A percentile compares a stretch with the other conserved stretches of the same genome.
Evolutionary conservation across 2,113 vertebrate genomes (phyloP).

Genomic region (Mormyrus iriodes): DNA sequence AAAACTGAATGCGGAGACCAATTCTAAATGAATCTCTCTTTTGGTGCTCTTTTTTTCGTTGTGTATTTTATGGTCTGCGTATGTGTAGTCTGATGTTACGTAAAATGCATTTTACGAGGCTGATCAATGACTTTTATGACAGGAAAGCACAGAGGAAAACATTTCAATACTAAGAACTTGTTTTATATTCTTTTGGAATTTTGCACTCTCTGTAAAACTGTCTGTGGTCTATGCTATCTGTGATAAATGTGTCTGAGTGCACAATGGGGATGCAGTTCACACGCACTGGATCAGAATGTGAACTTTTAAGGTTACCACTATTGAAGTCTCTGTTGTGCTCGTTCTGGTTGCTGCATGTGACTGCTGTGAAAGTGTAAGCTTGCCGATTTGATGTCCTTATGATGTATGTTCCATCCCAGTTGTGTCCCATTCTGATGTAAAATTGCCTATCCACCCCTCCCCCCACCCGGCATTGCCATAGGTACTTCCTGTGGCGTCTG

Average conservation of each 20-base stretch:
- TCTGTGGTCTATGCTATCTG: background rate
- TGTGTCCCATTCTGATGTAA: background rate
- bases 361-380: background rate
- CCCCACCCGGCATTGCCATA: constrained; percentile 27
- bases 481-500: constrained; percentile 79
- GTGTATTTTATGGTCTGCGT: background rate
- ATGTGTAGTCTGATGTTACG: background rate
- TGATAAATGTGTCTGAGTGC: background rate
- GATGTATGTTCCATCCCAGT: background rate
- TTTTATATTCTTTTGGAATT: background rate
- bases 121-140: background rate
- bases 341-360: background rate
- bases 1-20: background rate
- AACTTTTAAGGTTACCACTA: background rate
- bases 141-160: background rate
- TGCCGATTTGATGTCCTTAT: background rate
- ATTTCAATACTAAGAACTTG: background rate
- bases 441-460: background rate
- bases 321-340: background rate
- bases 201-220: background rate
- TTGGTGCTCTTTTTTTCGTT: background rate
- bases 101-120: background rate
- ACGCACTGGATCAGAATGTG: background rate
- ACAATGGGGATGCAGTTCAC: background rate
- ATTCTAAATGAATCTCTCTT: background rate